Conservation (phyloP, 92 coral and sea anemone genomes). For the Bergia sp. region DNA sequence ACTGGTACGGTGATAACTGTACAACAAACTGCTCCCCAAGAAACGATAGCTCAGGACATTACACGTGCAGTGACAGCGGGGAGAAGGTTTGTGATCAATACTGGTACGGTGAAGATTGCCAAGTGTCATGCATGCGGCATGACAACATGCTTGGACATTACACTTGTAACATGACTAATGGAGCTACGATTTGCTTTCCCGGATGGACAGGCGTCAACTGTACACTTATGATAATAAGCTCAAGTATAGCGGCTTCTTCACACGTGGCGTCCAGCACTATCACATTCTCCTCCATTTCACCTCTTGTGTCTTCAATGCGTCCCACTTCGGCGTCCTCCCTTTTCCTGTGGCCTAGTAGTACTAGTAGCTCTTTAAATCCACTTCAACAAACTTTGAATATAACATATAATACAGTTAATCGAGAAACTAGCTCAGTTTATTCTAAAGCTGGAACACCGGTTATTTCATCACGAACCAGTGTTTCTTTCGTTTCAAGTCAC, state of each 20-base stretch:
- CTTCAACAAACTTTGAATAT: background rate
- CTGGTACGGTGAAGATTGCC: constrained; percentile 71
- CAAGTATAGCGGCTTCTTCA: background rate
- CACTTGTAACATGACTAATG: constrained; percentile 57
- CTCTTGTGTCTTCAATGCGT: background rate
- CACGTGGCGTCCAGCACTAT: background rate
- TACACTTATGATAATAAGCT: background rate
- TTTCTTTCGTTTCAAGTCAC: background rate
- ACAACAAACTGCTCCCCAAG: constrained; percentile 58
- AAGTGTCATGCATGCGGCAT: constrained; percentile 45
- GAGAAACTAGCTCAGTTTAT: background rate
- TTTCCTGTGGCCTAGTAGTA: background rate
- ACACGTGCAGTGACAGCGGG: constrained; percentile 59
- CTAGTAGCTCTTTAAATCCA: background rate
- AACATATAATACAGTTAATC: background rate
- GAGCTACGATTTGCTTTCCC: constrained; percentile 61
- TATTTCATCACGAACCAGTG: background rate
- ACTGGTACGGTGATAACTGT: constrained; percentile 75
- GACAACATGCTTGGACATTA: constrained; percentile 51
- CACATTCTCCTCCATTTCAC: background rate
- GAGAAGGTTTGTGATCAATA: constrained; percentile 51
- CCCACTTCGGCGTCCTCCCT: background rate
- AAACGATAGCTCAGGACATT: constrained; percentile 70
- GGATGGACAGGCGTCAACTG: constrained; percentile 78
- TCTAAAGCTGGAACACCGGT: background rate